A percentile compares a stretch with the other conserved stretches of the same genome.
Evolutionary conservation across 2,888 invertebrate genomes (phyloP).

Genomic region (Hemistola chrysoprasaria): DNA sequence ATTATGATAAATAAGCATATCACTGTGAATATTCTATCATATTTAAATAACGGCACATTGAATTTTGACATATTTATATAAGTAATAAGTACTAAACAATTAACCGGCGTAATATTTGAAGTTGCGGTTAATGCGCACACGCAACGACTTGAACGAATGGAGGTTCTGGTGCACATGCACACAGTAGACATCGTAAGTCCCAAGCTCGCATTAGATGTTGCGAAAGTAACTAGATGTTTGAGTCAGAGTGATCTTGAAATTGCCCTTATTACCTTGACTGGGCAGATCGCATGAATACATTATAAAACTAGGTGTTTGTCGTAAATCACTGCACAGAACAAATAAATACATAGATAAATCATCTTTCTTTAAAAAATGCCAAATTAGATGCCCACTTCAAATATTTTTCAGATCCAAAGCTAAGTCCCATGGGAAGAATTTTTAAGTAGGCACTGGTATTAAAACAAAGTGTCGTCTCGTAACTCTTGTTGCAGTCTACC

Average conservation of each 20-base stretch:
- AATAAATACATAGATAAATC: too few relatives aligned
- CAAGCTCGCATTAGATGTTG: slow-evolving; percentile 14
- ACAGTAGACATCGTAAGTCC: slow-evolving; percentile 1
- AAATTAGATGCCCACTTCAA: too few relatives aligned
- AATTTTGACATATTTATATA: slow-evolving; percentile 29
- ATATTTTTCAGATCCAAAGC: too few relatives aligned
- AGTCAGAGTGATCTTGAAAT: slow-evolving; percentile 13
- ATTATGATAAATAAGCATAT: slow-evolving; percentile 39
- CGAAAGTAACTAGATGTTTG: slow-evolving; percentile 12
- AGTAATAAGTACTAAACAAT: background rate
- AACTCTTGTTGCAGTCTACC: too few relatives aligned
- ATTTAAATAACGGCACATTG: slow-evolving; percentile 31
- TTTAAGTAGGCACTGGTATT: too few relatives aligned
- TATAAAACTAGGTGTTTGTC: too few relatives aligned
- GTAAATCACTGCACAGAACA: too few relatives aligned
- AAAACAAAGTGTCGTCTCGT: too few relatives aligned
- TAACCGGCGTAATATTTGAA: slow-evolving; percentile 4
- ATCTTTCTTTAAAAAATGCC: too few relatives aligned
- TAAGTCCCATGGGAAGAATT: too few relatives aligned
- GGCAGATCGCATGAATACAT: too few relatives aligned
- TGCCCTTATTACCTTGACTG: slow-evolving; percentile 1
- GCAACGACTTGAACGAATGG: slow-evolving; percentile 8
- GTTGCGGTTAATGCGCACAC: slow-evolving; percentile 2
- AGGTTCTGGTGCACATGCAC: slow-evolving; percentile 11
- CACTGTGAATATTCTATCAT: slow-evolving; percentile 39